Evolutionary conservation across 2,888 invertebrate species (phyloP), one percentile per base, ranked within the genome.

Genomic region (Entomobrya proxima): DNA sequence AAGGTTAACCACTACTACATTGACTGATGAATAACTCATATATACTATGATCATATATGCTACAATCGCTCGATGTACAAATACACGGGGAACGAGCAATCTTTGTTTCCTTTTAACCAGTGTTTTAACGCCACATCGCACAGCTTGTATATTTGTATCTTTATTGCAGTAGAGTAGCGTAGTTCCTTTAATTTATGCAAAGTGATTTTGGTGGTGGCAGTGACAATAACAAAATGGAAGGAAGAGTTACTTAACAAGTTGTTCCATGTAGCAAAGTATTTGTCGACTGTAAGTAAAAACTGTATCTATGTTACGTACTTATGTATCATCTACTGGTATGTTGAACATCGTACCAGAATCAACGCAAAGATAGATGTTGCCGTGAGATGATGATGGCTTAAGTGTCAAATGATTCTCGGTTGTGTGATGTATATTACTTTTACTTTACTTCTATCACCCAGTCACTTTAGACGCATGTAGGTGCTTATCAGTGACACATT

Each of bases 401-500:
- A 58, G 15, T 64, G 64, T 64, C 64, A 64, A n/a, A n/a, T n/a
- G n/a, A n/a, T 64, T 64, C 64, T 37, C 64, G 35, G 64, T 64
- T n/a, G 35, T 37, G 64, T 37, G 64, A 64, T 55, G n/a, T 37
- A 37, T 64, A 11, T 64, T 18, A 37, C 64, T 11, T 37, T 13
- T 47, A 9, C n/a, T 47, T 64, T 58, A 15, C 18, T 64, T 9
- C 35, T 64, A 37, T 64, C 64, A 64, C 64, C 64, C 64, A 64
- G 37, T 64, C 64, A 64, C 64, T 64, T 37, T 21, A 21, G 21
- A 52, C 11, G 37, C 37, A 7, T 15, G 47, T 47, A 3, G 21
- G 52, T 21, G 21, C 21, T n/a, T 52, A 21, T 18, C 52, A 52
- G 32, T 15, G 30, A 13, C 47, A 18, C 24, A 21, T 55, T 15